Conservation (phyloP, 2,888 invertebrate species). For the Eurois occulta region DNA sequence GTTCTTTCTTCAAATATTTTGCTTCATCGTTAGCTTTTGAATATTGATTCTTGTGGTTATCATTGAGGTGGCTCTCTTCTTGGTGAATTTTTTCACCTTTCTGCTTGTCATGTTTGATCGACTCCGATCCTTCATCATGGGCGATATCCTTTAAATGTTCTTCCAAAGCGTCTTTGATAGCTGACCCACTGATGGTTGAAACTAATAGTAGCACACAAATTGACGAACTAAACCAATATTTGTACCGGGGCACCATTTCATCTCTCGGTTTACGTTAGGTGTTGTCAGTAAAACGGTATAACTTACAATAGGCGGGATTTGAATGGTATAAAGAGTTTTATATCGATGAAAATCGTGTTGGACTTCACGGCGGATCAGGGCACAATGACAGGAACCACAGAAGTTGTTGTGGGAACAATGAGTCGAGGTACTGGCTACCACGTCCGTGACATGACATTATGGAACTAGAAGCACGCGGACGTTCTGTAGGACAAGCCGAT, state of each 20-base stretch:
- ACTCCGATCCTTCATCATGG: slow-evolving; percentile 84
- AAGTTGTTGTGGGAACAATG: slow-evolving; percentile 81
- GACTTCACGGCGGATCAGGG: slow-evolving; percentile 86
- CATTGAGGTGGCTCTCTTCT: slow-evolving; percentile 83
- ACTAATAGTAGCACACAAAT: slow-evolving; percentile 78
- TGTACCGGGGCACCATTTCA: slow-evolving; percentile 82
- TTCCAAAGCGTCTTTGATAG: slow-evolving; percentile 86
- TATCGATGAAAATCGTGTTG: slow-evolving; percentile 83
- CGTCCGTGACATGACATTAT: slow-evolving; percentile 87
- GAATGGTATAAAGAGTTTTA: slow-evolving; percentile 84
- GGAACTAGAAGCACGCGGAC: slow-evolving; percentile 73
- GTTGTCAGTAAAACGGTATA: slow-evolving; percentile 71
- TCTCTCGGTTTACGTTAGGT: slow-evolving; percentile 70
- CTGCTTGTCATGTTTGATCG: slow-evolving; percentile 84
- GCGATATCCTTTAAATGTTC: slow-evolving; percentile 87
- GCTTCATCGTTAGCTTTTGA: slow-evolving; percentile 87
- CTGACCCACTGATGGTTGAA: slow-evolving; percentile 78
- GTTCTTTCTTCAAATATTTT: slow-evolving; percentile 87
- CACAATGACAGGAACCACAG: slow-evolving; percentile 90
- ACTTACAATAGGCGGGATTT: slow-evolving; percentile 79
- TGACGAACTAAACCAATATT: slow-evolving; percentile 72
- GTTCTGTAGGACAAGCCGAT: slow-evolving; percentile 72
- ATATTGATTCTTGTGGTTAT: slow-evolving; percentile 85
- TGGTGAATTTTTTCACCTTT: slow-evolving; percentile 87
- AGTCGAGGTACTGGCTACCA: slow-evolving; percentile 71